Conservation (phyloP, 2,797 vertebrate genomes). For the Coreius guichenoti region DNA sequence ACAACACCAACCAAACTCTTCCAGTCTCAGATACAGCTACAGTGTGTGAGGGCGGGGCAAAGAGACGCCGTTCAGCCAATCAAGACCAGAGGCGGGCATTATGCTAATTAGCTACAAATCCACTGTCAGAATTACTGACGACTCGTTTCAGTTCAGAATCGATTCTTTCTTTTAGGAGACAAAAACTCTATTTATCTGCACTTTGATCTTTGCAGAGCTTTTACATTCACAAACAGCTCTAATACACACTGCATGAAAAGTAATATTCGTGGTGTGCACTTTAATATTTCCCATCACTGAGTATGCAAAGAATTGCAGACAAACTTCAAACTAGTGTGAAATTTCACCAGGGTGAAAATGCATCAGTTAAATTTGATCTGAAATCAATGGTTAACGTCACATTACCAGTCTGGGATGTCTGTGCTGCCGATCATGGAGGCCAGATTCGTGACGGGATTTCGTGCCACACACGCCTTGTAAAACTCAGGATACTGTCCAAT, state of each 20-base stretch:
- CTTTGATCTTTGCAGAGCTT: neutral
- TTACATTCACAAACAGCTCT: neutral
- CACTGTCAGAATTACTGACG: too few relatives aligned
- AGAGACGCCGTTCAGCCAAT: too few relatives aligned
- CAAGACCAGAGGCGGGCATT: too few relatives aligned
- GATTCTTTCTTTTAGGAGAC: too few relatives aligned
- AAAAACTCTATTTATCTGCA: too few relatives aligned
- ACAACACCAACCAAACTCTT: too few relatives aligned
- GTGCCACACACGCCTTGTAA: constrained; percentile 87
- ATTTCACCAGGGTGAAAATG: neutral
- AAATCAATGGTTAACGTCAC: neutral
- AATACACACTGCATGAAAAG: neutral
- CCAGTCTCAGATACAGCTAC: too few relatives aligned
- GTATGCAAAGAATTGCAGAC: too few relatives aligned
- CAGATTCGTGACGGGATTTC: constrained; percentile 93
- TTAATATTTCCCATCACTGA: neutral
- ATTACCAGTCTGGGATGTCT: constrained; percentile 97
- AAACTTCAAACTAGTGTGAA: neutral
- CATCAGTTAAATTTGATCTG: neutral
- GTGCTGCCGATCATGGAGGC: constrained; percentile 90
- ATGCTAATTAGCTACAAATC: too few relatives aligned
- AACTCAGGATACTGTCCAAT: constrained; percentile 92
- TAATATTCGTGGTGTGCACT: neutral
- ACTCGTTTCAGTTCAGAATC: too few relatives aligned
- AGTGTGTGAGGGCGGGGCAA: too few relatives aligned